Evolutionary conservation across 2,113 vertebrate species (phyloP), one percentile per base, ranked within the genome.

Genomic region (Alethe castanea): DNA sequence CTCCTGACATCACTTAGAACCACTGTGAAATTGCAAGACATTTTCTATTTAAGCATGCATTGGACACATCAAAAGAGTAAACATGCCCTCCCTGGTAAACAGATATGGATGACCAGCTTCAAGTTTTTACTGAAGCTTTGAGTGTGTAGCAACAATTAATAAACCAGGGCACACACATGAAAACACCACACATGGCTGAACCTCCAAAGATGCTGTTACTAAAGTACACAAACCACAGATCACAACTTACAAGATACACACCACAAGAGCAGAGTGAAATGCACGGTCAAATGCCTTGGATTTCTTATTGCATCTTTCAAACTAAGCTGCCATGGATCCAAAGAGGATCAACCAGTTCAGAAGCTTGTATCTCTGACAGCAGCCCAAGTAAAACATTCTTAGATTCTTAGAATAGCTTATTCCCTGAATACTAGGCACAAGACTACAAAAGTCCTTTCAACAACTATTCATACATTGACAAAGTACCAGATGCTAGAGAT

Each of bases 351-450:
- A 31, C 44, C 62, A 56, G 40, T 82, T 86, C 66, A 57, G 82
- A 88, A 92, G 62, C 36, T 33, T 83, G 0, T 15, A 94, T 48
- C 59, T 69, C 54, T 73, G 38, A 82, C 71, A 94, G 67, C 13
- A 71, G 90, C 33, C 42, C 73, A 79, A 92, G 61, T 52, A 96
- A 84, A 96, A 78, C 57, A 87, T 5, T 13, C 48, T 77, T 38
- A 69, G 31, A 69, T 48, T 94, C 66, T 77, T 82, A 86, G 90
- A 94, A 90, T 59, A 93, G 50, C 33, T 90, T 93, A 88, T 83
- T 95, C 71, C 90, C 94, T 80, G 42, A 88, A 77, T 26, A 77
- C 42, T 24, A 80, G 28, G 35, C 66, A 80, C 11, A 14, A 82
- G 74, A 80, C 52, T 62, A 81, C 54, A 67, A 25, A 73, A 90